Conservation (phyloP, 2,797 vertebrate species). For the Phaenicophaeus curvirostris region DNA sequence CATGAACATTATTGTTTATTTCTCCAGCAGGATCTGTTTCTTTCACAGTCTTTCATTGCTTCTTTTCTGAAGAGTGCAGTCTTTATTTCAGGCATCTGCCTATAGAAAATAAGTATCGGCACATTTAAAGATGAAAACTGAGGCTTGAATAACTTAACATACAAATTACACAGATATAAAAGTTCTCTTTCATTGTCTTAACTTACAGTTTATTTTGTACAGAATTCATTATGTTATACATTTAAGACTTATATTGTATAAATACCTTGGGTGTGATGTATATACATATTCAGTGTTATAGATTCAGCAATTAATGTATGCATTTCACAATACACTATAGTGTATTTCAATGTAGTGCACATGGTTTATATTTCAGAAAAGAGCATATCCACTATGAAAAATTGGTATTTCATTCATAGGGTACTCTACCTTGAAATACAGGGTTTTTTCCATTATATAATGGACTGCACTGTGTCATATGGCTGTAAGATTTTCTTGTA, state of each 20-base stretch:
- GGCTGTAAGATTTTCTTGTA: conserved; percentile 36
- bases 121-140: conserved; percentile 55
- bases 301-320: conserved; percentile 61
- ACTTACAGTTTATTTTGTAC: conserved; percentile 62
- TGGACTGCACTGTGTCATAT: background rate
- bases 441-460: background rate
- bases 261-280: conserved; percentile 56
- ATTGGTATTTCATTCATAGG: background rate
- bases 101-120: background rate
- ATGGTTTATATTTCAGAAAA: conserved; percentile 56
- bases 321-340: conserved; percentile 60
- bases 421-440: conserved; percentile 9
- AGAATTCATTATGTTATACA: conserved; percentile 40
- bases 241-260: conserved; percentile 41
- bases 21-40: conserved; percentile 61
- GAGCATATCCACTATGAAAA: conserved; percentile 21
- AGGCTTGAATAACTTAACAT: conserved; percentile 56
- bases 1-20: conserved; percentile 66
- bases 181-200: conserved; percentile 51
- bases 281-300: conserved; percentile 68
- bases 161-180: conserved; percentile 65
- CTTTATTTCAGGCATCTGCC: conserved; percentile 68
- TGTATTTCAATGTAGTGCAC: conserved; percentile 57
- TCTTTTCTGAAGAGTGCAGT: conserved; percentile 55
- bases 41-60: conserved; percentile 68